A percentile compares a stretch with the other conserved stretches of the same genome.
phyloP scores from a whole-genome alignment of 2,113 vertebrate species.

The Chrysemys picta region DNA sequence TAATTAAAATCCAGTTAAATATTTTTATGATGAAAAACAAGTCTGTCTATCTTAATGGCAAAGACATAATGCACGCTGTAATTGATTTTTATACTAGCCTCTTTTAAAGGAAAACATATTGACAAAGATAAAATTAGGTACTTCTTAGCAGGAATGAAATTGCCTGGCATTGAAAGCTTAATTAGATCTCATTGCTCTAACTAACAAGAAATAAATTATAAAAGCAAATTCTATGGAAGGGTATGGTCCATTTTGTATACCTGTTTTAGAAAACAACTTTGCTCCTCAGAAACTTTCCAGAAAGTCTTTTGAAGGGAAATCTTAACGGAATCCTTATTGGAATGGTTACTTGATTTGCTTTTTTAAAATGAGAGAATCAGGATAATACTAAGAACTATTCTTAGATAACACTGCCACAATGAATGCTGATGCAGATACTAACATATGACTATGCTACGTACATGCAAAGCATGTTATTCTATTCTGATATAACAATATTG shows the following conservation, averaged over 20 bases:
- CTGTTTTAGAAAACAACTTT: not conserved
- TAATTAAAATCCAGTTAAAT: slow-evolving; percentile 53
- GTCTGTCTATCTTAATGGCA: slow-evolving; percentile 32
- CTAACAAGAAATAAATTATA: slow-evolving; percentile 49
- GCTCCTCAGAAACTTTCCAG: slow-evolving; percentile 23
- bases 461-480: not conserved
- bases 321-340: not conserved
- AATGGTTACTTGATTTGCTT: not conserved
- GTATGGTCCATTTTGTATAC: not conserved
- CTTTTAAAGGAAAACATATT: slow-evolving; percentile 46
- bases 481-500: not conserved
- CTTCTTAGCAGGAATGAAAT: slow-evolving; percentile 2
- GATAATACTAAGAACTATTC: not conserved
- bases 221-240: slow-evolving; percentile 31
- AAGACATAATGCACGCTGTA: slow-evolving; percentile 28
- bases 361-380: not conserved
- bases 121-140: slow-evolving; percentile 56
- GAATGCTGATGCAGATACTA: not conserved
- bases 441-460: not conserved
- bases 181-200: slow-evolving; percentile 33
- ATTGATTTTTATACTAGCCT: slow-evolving; percentile 46
- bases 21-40: slow-evolving; percentile 38
- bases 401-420: not conserved
- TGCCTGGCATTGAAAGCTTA: slow-evolving; percentile 25
- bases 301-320: slow-evolving; percentile 10